These are phyloP conservation scores for Sinocyclocheilus anshuiensis DNA, from an alignment of 2,113 vertebrate species.

Conservation along the genomic window DNA sequence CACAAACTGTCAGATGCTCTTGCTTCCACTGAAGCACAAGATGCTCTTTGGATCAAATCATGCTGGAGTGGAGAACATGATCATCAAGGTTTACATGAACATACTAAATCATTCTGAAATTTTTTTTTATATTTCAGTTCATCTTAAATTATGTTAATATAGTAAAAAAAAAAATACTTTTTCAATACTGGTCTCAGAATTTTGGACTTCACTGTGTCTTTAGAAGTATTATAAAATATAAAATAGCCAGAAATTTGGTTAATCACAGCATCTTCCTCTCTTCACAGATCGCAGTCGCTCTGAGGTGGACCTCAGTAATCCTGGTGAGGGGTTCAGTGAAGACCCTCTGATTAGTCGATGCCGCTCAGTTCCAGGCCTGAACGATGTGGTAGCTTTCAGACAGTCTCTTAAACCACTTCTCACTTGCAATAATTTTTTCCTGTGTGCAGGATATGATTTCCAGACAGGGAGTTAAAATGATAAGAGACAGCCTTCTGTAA, in stretches of 20 bases:
- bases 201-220: too few species aligned
- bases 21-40: background rate
- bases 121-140: background rate
- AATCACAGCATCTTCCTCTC: background rate
- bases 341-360: conserved; percentile 81
- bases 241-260: background rate
- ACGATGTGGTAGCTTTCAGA: conserved; percentile 69
- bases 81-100: background rate
- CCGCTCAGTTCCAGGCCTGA: conserved; percentile 88
- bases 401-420: background rate
- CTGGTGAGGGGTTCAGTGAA: conserved; percentile 79
- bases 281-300: conserved; percentile 85
- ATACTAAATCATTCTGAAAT: background rate
- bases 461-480: background rate
- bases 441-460: conserved; percentile 9
- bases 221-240: background rate
- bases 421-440: background rate
- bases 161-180: too few species aligned
- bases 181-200: too few species aligned
- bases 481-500: conserved; percentile 15
- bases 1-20: background rate
- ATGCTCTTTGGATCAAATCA: background rate
- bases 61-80: background rate
- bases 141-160: background rate
- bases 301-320: conserved; percentile 86